Conservation (phyloP, 2,888 invertebrate species). For the Dasypolia templi region DNA sequence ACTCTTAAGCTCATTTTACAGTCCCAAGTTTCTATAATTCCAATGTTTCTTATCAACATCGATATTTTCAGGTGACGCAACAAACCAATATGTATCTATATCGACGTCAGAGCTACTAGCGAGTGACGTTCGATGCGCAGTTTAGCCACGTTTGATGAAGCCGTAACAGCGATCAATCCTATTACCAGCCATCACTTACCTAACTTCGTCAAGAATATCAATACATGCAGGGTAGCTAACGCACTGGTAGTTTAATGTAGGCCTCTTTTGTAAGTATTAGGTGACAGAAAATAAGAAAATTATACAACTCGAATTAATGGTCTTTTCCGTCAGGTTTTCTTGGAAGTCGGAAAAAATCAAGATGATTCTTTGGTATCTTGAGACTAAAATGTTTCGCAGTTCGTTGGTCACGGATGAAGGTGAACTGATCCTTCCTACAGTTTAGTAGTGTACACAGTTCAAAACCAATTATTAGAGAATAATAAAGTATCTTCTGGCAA, state of each 20-base stretch:
- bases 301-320: not conserved
- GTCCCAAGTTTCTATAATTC: not conserved
- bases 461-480: too few species aligned
- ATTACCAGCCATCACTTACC: slow-evolving; percentile 80
- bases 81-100: slow-evolving; percentile 2
- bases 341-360: not conserved
- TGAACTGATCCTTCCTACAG: not conserved
- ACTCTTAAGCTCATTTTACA: not conserved
- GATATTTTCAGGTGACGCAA: slow-evolving; percentile 1
- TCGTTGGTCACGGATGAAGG: not conserved
- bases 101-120: slow-evolving; percentile 14
- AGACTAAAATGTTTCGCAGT: not conserved
- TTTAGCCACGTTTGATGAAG: slow-evolving; percentile 87
- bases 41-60: not conserved
- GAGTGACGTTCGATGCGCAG: slow-evolving; percentile 77
- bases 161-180: slow-evolving; percentile 83
- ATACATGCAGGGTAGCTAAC: slow-evolving; percentile 22
- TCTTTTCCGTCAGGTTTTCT: not conserved
- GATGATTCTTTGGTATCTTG: not conserved
- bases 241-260: slow-evolving; percentile 33
- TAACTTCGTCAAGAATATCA: slow-evolving; percentile 65
- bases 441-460: too few species aligned
- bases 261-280: slow-evolving; percentile 3
- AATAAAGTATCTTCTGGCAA: too few species aligned
- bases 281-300: not conserved